Percentiles rank a stretch among this genome's conserved stretches.
Conservation (phyloP, 2,888 invertebrate genomes). For the Nomada hirtipes region DNA sequence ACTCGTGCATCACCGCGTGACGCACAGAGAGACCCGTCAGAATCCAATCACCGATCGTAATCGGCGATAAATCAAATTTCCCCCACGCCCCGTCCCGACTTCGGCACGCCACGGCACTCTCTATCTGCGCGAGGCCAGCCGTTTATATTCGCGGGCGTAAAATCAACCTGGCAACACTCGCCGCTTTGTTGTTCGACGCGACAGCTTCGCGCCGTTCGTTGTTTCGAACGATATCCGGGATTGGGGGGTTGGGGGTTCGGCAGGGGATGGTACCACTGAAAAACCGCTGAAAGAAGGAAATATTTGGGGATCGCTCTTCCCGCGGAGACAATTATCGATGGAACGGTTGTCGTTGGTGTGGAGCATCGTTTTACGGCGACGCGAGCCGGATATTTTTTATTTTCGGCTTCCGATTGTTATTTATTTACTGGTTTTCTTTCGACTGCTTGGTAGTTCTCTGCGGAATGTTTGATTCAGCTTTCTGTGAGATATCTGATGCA, state of each 20-base stretch:
- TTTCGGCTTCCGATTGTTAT: too few relatives aligned
- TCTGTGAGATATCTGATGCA: too few relatives aligned
- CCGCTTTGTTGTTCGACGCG: slow-evolving; percentile 39
- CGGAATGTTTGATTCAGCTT: too few relatives aligned
- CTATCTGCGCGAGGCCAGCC: slow-evolving; percentile 57
- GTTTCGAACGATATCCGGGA: background rate
- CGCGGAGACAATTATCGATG: background rate
- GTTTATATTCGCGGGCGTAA: slow-evolving; percentile 69
- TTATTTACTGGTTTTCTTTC: too few relatives aligned
- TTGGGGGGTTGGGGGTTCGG: too few relatives aligned
- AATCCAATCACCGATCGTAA: slow-evolving; percentile 80
- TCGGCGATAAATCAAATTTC: slow-evolving; percentile 80
- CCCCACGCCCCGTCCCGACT: slow-evolving; percentile 40
- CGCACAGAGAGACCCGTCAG: slow-evolving; percentile 68
- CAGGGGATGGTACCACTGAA: background rate
- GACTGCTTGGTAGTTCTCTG: too few relatives aligned
- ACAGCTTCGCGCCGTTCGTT: slow-evolving; percentile 44
- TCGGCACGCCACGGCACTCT: slow-evolving; percentile 36
- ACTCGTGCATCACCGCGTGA: slow-evolving; percentile 75
- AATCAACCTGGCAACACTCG: slow-evolving; percentile 71
- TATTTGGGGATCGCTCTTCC: background rate
- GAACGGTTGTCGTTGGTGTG: too few relatives aligned
- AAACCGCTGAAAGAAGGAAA: background rate
- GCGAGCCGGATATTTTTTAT: too few relatives aligned
- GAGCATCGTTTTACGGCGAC: too few relatives aligned